A percentile compares a stretch with the other conserved stretches of the same genome.
phyloP scores from a whole-genome alignment of 2,797 vertebrate species.

The Hippoglossus hippoglossus region DNA sequence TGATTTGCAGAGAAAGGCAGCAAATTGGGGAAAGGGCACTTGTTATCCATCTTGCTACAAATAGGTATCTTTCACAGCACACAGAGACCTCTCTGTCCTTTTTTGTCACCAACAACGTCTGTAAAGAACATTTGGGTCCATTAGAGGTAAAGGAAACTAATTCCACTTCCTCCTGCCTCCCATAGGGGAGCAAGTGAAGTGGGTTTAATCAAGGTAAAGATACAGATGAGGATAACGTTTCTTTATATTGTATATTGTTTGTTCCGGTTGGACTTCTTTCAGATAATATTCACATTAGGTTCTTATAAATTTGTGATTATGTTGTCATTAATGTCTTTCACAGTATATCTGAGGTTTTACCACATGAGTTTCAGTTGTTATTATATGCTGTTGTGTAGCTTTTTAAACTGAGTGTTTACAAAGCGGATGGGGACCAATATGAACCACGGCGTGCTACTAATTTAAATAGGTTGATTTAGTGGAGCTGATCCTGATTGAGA shows the following conservation, averaged over 20 bases:
- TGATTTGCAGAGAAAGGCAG: conserved; percentile 67
- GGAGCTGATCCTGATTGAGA: conserved; percentile 33
- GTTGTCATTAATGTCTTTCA: too few species aligned
- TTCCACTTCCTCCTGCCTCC: conserved; percentile 11
- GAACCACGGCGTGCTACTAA: conserved; percentile 37
- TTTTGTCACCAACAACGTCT: conserved; percentile 17
- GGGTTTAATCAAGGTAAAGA: neutral
- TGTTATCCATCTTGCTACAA: conserved; percentile 76
- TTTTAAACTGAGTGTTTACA: neutral
- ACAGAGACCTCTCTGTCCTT: conserved; percentile 26
- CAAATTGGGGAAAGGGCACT: conserved; percentile 61
- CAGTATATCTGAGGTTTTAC: too few species aligned
- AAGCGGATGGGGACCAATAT: conserved; percentile 32
- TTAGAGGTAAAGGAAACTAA: conserved; percentile 32
- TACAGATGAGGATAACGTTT: conserved; percentile 13
- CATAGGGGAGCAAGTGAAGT: neutral
- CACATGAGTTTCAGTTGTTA: too few species aligned
- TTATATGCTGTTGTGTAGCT: neutral
- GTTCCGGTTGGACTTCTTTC: too few species aligned
- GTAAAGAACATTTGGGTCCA: conserved; percentile 57
- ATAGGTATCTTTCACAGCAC: conserved; percentile 69
- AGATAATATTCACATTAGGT: too few species aligned
- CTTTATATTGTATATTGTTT: neutral
- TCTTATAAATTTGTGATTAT: too few species aligned
- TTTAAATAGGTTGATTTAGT: conserved; percentile 44